Evolutionary conservation across 2,888 invertebrate genomes (phyloP), one percentile per base, ranked within the genome.

Genomic region (Eugnorisma glareosa): DNA sequence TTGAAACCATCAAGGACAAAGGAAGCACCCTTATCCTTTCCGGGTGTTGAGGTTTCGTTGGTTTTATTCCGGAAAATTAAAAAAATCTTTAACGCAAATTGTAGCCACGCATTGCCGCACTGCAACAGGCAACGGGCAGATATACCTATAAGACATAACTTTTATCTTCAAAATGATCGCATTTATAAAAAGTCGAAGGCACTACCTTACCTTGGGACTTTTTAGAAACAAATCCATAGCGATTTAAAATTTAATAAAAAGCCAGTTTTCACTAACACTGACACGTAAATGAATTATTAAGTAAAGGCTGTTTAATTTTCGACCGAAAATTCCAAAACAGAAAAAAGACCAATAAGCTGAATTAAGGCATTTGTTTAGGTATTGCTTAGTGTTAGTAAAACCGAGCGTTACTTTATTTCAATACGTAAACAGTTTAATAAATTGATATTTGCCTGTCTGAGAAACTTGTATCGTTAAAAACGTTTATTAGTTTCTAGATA

Each of bases 391-490:
- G 21, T 61, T 61, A 63, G 24, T 37, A 21, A 64, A n/a, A 40
- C 37, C 37, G 63, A 64, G 21, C 1, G 24, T 18, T n/a, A 59
- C n/a, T 57, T 28, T 18, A 54, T 43, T 37, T n/a, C 2, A 48
- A 59, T 31, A 40, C 7, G 18, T 40, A 64, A 64, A 74, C 8
- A 15, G 18, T 63, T 61, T 61, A 7, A n/a, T 45, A 59, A 54
- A 64, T 51, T 45, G 21, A 69, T 61, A 71, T 72, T 68, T 43
- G 37, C 31, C 24, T 18, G 24, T 35, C 48, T 75, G 24, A 1
- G 21, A 67, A 73, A 82, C 72, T 82, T 64, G 13, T 35, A 31
- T 57, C 28, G 31, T 76, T 82, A 70, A 67, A 81, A 85, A 86
- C 21, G 24, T 35, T 72, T 45, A 85, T 82, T 67, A 67, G 40